Evolutionary conservation across 1,140 invertebrate species (phyloP).

Genomic region (Leptopilina boulardi): DNA sequence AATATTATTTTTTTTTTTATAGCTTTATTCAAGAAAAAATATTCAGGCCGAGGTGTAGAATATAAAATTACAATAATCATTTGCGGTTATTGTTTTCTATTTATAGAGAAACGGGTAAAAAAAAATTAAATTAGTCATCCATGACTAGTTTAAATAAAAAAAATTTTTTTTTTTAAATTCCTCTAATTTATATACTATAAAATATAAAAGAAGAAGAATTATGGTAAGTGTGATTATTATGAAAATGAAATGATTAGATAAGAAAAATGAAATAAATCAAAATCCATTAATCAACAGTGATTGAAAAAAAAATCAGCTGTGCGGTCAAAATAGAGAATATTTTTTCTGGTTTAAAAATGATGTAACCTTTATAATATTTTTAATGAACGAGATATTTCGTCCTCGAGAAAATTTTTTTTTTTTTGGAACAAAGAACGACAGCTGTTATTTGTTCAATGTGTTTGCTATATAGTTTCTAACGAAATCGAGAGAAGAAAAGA

Average conservation of each 20-base stretch:
- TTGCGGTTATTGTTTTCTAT: neutral
- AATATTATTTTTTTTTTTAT: neutral
- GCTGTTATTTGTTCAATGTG: constrained; percentile 8
- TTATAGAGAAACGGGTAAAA: neutral
- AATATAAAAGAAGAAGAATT: too few species aligned
- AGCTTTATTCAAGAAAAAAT: neutral
- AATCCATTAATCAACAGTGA: neutral
- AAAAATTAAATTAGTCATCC: too few species aligned
- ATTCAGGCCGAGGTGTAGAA: neutral
- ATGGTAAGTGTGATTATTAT: too few species aligned
- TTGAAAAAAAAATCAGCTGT: neutral
- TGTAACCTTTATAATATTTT: neutral
- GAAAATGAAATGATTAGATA: neutral
- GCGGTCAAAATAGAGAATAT: too few species aligned
- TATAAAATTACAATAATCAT: neutral
- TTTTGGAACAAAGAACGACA: constrained; percentile 27
- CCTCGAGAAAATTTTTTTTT: neutral
- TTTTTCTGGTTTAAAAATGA: neutral
- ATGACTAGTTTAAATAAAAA: too few species aligned
- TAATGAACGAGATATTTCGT: constrained; percentile 9
- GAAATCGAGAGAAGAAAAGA: constrained; percentile 21
- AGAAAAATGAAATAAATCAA: neutral
- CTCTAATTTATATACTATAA: too few species aligned
- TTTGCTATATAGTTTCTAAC: neutral
- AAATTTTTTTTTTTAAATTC: too few species aligned